These are phyloP conservation scores for Barnardius zonarius DNA, from an alignment of 2,113 vertebrate species.

Conservation along the genomic window DNA sequence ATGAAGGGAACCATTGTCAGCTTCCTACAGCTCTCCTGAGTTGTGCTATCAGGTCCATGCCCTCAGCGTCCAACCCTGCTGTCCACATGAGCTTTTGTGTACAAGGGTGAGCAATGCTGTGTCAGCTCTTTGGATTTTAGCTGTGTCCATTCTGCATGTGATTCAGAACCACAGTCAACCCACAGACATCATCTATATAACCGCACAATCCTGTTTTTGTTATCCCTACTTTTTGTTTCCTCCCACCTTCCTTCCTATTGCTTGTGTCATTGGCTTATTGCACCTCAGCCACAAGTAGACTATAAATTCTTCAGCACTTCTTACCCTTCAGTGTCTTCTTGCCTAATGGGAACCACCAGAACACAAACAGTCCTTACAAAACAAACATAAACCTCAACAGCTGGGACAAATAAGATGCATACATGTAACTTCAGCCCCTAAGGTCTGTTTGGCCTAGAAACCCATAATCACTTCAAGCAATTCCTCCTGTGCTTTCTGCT, in stretches of 20 bases:
- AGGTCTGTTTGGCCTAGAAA: conserved; percentile 50
- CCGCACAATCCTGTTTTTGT: conserved; percentile 6
- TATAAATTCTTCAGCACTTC: not conserved
- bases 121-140: conserved; percentile 36
- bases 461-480: not conserved
- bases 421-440: not conserved
- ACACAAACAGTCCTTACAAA: not conserved
- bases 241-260: conserved; percentile 25
- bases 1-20: not conserved
- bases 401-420: not conserved
- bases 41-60: not conserved
- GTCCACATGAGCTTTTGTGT: not conserved
- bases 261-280: not conserved
- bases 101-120: not conserved
- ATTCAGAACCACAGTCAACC: conserved; percentile 31
- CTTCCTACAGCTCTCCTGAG: not conserved
- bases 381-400: not conserved
- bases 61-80: not conserved
- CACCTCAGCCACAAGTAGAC: not conserved
- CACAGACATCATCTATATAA: not conserved
- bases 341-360: not conserved
- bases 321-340: not conserved
- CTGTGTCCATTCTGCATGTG: not conserved
- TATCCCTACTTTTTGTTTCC: not conserved
- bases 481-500: not conserved